These are phyloP conservation scores for Pentalonia nigronervosa DNA, from an alignment of 1,140 invertebrate genomes.

Conservation along the genomic window DNA sequence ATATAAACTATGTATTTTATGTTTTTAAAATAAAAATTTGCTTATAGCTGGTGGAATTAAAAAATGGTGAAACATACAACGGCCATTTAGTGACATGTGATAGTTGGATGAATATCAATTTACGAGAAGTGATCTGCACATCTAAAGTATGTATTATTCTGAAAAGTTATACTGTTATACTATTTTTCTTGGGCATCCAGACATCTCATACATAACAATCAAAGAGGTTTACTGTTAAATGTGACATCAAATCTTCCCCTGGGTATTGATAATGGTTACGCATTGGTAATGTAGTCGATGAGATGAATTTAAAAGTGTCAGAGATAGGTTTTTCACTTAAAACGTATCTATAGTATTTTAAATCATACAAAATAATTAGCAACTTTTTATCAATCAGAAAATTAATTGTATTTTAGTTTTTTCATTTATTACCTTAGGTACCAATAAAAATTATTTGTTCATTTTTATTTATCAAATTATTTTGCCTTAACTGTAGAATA, in stretches of 20 bases:
- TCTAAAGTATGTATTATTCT: conserved; percentile 77
- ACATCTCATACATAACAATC: background rate
- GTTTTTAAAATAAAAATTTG: conserved; percentile 55
- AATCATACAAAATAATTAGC: background rate
- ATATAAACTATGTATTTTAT: background rate
- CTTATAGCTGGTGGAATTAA: conserved; percentile 93
- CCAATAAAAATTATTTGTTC: no score
- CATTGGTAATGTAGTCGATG: background rate
- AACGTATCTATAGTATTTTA: background rate
- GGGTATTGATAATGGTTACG: background rate
- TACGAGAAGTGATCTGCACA: conserved; percentile 98
- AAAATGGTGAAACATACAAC: conserved; percentile 99
- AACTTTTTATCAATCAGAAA: no score
- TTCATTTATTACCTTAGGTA: no score
- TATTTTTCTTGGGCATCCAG: background rate
- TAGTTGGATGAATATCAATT: conserved; percentile 99
- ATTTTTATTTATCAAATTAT: no score
- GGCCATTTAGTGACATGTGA: conserved; percentile 98
- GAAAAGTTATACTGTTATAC: background rate
- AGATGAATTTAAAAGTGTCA: no score
- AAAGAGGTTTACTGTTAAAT: background rate
- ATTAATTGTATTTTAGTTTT: no score
- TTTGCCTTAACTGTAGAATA: no score
- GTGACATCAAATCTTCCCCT: background rate
- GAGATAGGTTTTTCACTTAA: background rate